These are phyloP conservation scores for Aptenodytes forsteri DNA, from an alignment of 2,113 vertebrate species.

Conservation along the genomic window DNA sequence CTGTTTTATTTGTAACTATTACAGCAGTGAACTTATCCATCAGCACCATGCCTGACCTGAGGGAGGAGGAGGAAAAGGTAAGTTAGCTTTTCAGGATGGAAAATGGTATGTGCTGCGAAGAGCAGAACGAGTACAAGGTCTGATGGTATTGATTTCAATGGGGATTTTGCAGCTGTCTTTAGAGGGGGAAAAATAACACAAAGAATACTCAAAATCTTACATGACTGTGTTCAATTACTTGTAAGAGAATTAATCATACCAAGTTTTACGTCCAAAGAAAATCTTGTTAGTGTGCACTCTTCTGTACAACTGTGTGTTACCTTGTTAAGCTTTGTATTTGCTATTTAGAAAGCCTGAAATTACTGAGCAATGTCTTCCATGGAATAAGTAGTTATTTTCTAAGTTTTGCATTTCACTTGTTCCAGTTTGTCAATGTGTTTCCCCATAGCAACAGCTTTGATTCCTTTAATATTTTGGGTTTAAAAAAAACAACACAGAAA, in stretches of 20 bases:
- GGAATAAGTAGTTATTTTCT: neutral
- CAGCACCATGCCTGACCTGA: conserved; percentile 96
- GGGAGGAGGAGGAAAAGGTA: conserved; percentile 94
- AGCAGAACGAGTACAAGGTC: neutral
- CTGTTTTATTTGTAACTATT: conserved; percentile 95
- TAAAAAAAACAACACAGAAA: neutral
- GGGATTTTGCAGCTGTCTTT: neutral
- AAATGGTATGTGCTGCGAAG: conserved; percentile 8
- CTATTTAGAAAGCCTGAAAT: neutral
- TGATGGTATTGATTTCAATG: neutral
- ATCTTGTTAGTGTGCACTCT: neutral
- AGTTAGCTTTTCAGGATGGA: conserved; percentile 59
- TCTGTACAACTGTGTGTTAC: neutral
- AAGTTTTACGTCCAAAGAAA: neutral
- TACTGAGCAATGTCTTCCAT: neutral
- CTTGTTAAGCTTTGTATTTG: neutral
- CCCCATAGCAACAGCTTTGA: conserved; percentile 27
- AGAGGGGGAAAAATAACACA: neutral
- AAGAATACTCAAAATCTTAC: neutral
- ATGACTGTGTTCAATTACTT: neutral
- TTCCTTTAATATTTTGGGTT: conserved; percentile 34
- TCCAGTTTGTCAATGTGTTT: conserved; percentile 6
- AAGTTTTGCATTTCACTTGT: conserved; percentile 19
- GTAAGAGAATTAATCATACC: neutral
- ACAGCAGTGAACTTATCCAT: conserved; percentile 96